These are phyloP conservation scores for Galaxias olidus DNA, from an alignment of 2,797 vertebrate species.

Conservation along the genomic window DNA sequence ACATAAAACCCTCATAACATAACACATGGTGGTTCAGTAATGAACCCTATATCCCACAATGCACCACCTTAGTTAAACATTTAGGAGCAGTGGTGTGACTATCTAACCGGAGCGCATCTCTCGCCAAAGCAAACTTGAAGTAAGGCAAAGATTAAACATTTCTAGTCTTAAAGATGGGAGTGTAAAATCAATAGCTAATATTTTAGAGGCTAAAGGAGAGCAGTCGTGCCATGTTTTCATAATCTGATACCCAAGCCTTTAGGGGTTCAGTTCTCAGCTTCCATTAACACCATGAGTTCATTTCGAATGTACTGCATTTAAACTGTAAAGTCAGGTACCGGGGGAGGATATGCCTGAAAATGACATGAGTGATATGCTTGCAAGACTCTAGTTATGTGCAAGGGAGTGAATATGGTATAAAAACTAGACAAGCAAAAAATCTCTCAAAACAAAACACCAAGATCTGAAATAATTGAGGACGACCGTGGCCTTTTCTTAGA, in stretches of 20 bases:
- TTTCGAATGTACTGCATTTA: conserved; percentile 23
- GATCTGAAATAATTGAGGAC: conserved; percentile 12
- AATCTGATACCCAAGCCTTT: conserved; percentile 1
- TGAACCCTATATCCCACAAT: background rate
- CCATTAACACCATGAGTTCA: background rate
- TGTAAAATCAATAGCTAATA: conserved; percentile 27
- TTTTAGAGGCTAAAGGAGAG: conserved; percentile 28
- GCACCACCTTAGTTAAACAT: background rate
- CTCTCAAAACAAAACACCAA: background rate
- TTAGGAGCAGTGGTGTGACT: background rate
- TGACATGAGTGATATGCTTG: conserved; percentile 8
- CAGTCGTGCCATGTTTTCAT: conserved; percentile 28
- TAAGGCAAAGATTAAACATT: conserved; percentile 71
- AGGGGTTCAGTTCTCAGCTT: conserved; percentile 1
- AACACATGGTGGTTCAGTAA: background rate
- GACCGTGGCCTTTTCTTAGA: conserved; percentile 5
- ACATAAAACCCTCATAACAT: too few relatives aligned
- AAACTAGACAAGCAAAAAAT: background rate
- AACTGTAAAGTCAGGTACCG: conserved; percentile 18
- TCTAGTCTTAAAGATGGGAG: conserved; percentile 42
- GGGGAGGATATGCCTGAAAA: background rate
- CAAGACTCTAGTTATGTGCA: conserved; percentile 12
- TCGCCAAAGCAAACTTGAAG: conserved; percentile 68
- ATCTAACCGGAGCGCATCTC: conserved; percentile 19
- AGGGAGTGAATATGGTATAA: conserved; percentile 17